These are phyloP conservation scores for Gallinago media DNA, from an alignment of 2,113 vertebrate species.

Conservation along the genomic window DNA sequence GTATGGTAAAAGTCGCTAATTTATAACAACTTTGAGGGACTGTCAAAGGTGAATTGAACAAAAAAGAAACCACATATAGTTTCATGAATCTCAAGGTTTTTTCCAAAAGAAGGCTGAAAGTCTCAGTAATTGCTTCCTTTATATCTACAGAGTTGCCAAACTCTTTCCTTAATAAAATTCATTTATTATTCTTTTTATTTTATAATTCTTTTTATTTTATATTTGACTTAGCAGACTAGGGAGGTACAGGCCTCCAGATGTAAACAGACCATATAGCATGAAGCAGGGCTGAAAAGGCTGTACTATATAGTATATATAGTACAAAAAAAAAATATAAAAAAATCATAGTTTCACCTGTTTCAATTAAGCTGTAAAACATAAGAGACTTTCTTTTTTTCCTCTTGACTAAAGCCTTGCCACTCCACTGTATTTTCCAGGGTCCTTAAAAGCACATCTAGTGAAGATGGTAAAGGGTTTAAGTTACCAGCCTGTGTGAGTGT, in stretches of 20 bases:
- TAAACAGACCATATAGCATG: background rate
- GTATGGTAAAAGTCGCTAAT: background rate
- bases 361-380: background rate
- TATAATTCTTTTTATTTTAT: background rate
- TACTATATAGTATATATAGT: background rate
- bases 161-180: background rate
- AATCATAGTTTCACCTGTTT: background rate
- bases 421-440: background rate
- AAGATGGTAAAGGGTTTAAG: background rate
- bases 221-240: background rate
- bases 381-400: background rate
- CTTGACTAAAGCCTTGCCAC: background rate
- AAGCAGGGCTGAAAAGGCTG: background rate
- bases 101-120: background rate
- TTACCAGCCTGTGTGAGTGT: background rate
- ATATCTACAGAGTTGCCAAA: background rate
- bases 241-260: background rate
- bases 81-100: background rate
- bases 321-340: background rate
- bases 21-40: background rate
- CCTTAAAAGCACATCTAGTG: background rate
- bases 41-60: background rate
- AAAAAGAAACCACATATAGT: background rate
- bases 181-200: background rate
- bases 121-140: background rate